Conservation (phyloP, 1,140 invertebrate species). For the Drosophila bifasciata region DNA sequence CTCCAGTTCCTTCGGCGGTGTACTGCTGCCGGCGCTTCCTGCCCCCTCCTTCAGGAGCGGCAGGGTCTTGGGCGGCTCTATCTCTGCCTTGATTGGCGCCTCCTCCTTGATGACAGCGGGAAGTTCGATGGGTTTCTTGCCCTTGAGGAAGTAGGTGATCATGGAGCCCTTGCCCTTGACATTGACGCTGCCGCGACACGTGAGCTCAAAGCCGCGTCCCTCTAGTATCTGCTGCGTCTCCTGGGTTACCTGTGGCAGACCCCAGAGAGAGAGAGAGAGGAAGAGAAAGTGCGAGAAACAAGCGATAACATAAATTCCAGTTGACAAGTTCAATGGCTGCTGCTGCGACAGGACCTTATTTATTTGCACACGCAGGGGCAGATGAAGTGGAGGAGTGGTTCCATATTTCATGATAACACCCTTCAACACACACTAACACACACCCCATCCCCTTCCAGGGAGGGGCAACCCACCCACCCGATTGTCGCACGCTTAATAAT, state of each 20-base stretch:
- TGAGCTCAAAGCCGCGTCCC: conserved; percentile 89
- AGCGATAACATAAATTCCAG: conserved; percentile 70
- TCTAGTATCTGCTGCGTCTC: conserved; percentile 92
- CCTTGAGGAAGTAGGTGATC: conserved; percentile 94
- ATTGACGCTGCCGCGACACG: conserved; percentile 92
- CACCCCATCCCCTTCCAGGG: background rate
- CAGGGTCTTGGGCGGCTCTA: conserved; percentile 30
- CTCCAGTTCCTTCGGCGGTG: background rate
- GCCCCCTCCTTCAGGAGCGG: conserved; percentile 4
- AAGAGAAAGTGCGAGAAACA: conserved; percentile 24
- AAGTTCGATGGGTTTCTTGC: conserved; percentile 84
- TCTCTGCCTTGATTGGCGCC: conserved; percentile 10
- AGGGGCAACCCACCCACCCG: background rate
- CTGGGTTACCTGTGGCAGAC: conserved; percentile 89
- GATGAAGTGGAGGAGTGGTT: conserved; percentile 9
- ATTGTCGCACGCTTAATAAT: conserved; percentile 62
- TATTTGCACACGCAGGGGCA: conserved; percentile 38
- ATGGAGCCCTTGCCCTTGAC: conserved; percentile 98
- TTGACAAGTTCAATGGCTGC: conserved; percentile 74
- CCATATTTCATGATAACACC: conserved; percentile 76
- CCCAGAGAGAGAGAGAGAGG: background rate
- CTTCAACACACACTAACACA: background rate
- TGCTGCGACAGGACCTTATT: conserved; percentile 34
- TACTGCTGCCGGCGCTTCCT: background rate
- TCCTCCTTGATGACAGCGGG: conserved; percentile 31